phyloP scores from a whole-genome alignment of 2,113 vertebrate genomes.

The Phylloscopus trochiloides region DNA sequence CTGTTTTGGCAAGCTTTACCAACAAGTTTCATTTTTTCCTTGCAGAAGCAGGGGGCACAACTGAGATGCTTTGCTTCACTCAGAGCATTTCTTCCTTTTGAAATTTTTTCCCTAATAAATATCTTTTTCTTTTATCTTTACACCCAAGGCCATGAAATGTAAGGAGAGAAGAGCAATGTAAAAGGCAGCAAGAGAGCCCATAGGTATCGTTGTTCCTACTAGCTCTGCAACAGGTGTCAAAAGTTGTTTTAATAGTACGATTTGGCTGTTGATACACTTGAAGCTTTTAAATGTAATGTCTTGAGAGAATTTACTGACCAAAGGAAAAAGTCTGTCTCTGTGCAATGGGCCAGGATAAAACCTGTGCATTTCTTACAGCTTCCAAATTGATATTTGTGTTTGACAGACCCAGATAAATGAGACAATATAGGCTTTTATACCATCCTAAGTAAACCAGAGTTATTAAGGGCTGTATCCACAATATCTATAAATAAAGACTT shows the following conservation, averaged over 20 bases:
- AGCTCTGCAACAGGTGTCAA: neutral
- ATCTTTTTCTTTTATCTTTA: neutral
- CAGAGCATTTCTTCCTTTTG: neutral
- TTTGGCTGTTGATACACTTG: neutral
- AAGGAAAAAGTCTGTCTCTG: neutral
- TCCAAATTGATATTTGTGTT: neutral
- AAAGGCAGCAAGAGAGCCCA: neutral
- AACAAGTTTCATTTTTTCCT: neutral
- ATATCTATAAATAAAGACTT: neutral
- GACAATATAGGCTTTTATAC: neutral
- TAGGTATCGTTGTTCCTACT: neutral
- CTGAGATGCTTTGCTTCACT: neutral
- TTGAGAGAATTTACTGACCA: neutral
- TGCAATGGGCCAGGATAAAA: neutral
- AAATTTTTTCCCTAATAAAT: neutral
- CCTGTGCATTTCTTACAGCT: neutral
- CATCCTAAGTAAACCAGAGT: neutral
- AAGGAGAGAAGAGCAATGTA: neutral
- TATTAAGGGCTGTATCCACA: neutral
- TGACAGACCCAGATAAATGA: neutral
- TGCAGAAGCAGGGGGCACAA: neutral
- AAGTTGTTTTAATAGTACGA: neutral
- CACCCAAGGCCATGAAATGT: neutral
- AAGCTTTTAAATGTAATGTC: neutral
- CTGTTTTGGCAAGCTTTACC: neutral